These are phyloP conservation scores for Naja naja DNA, from an alignment of 2,113 vertebrate species.

Conservation along the genomic window DNA sequence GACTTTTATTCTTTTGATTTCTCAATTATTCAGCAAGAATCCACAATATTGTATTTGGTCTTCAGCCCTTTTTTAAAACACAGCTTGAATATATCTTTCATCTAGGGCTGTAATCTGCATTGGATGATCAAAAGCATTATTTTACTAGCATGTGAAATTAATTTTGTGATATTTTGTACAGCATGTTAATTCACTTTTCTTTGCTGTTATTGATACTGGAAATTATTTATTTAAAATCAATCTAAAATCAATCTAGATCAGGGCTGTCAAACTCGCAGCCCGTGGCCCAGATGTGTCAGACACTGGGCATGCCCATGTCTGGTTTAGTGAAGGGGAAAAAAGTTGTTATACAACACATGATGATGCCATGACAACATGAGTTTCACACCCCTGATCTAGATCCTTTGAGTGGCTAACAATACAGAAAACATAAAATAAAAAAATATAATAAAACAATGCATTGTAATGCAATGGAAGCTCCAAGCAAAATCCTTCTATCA, in stretches of 20 bases:
- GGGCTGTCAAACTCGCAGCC: too few relatives aligned
- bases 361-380: too few relatives aligned
- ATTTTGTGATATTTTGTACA: neutral
- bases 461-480: neutral
- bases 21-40: neutral
- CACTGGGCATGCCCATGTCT: too few relatives aligned
- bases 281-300: too few relatives aligned
- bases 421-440: neutral
- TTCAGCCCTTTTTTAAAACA: neutral
- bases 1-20: neutral
- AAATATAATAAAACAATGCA: neutral
- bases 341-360: too few relatives aligned
- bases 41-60: neutral
- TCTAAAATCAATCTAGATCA: neutral
- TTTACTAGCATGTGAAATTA: neutral
- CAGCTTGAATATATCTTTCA: neutral
- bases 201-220: neutral
- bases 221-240: neutral
- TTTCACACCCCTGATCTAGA: too few relatives aligned
- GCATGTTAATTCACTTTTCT: neutral
- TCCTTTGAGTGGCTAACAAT: neutral
- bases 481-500: neutral
- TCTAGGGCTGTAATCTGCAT: neutral
- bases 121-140: neutral
- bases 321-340: too few relatives aligned